phyloP scores from a whole-genome alignment of 2,113 vertebrate species.

The Alligator mississippiensis region DNA sequence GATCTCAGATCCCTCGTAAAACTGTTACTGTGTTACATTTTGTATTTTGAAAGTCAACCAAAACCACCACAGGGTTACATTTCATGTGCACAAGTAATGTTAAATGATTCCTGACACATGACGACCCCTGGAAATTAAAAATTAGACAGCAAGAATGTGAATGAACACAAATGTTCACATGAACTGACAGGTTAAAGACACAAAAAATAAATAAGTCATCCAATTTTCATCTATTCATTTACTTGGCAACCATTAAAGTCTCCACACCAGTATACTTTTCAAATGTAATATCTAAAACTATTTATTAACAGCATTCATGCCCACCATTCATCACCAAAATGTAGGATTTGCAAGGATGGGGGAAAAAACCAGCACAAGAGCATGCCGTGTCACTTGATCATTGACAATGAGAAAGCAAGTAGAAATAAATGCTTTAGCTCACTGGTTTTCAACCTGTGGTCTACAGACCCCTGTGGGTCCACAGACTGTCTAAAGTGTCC shows the following conservation, averaged over 20 bases:
- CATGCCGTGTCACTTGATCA: not conserved
- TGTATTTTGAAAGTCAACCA: constrained; percentile 62
- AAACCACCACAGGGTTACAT: constrained; percentile 68
- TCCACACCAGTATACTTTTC: constrained; percentile 32
- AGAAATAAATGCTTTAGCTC: not conserved
- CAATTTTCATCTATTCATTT: constrained; percentile 53
- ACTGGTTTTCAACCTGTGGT: no score
- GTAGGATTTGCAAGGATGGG: not conserved
- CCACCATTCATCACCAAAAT: constrained; percentile 26
- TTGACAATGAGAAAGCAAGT: not conserved
- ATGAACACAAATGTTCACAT: constrained; percentile 55
- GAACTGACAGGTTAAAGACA: constrained; percentile 48
- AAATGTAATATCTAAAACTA: constrained; percentile 24
- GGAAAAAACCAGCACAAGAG: not conserved
- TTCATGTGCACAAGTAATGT: constrained; percentile 52
- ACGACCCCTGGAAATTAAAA: constrained; percentile 64
- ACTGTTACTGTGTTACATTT: constrained; percentile 41
- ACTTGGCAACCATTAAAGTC: constrained; percentile 50
- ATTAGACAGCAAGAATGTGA: constrained; percentile 61
- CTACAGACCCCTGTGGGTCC: no score
- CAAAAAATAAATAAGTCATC: constrained; percentile 56
- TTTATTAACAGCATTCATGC: not conserved
- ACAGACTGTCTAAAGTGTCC: no score
- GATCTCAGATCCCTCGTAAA: not conserved
- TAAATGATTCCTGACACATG: constrained; percentile 63